Conservation (phyloP, 2,888 invertebrate species). For the Drosophila melanosoma region DNA sequence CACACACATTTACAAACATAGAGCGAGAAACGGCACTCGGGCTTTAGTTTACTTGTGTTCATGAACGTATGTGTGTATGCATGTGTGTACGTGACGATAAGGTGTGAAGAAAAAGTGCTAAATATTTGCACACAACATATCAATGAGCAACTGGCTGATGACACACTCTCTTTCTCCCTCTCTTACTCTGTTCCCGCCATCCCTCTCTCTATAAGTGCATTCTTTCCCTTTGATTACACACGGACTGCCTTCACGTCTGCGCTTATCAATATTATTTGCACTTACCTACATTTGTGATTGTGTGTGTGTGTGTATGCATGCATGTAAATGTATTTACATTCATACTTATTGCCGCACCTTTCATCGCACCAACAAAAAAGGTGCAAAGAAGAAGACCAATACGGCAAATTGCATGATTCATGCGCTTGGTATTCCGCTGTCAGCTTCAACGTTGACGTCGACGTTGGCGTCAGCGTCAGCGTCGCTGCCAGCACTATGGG, state of each 20-base stretch:
- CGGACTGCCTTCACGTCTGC: conserved; percentile 47
- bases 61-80: conserved; percentile 12
- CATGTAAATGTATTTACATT: background rate
- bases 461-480: conserved; percentile 6
- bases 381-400: conserved; percentile 39
- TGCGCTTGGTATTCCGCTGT: conserved; percentile 61
- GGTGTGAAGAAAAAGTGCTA: conserved; percentile 49
- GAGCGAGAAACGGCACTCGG: conserved; percentile 33
- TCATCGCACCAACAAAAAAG: conserved; percentile 30
- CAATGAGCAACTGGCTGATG: conserved; percentile 30
- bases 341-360: conserved; percentile 65
- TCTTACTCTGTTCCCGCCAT: background rate
- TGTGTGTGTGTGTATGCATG: background rate
- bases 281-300: conserved; percentile 26
- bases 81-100: conserved; percentile 55
- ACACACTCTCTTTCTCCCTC: conserved; percentile 15
- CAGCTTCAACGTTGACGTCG: conserved; percentile 30
- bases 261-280: conserved; percentile 62
- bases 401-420: conserved; percentile 66
- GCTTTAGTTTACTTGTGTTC: conserved; percentile 14
- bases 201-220: conserved; percentile 18
- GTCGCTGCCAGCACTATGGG: conserved; percentile 30
- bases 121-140: conserved; percentile 66
- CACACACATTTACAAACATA: conserved; percentile 22
- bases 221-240: conserved; percentile 25